A percentile compares a stretch with the other conserved stretches of the same genome.
These are phyloP conservation scores for Nephrotoma appendiculata DNA, from an alignment of 2,888 invertebrate genomes.

Conservation along the genomic window DNA sequence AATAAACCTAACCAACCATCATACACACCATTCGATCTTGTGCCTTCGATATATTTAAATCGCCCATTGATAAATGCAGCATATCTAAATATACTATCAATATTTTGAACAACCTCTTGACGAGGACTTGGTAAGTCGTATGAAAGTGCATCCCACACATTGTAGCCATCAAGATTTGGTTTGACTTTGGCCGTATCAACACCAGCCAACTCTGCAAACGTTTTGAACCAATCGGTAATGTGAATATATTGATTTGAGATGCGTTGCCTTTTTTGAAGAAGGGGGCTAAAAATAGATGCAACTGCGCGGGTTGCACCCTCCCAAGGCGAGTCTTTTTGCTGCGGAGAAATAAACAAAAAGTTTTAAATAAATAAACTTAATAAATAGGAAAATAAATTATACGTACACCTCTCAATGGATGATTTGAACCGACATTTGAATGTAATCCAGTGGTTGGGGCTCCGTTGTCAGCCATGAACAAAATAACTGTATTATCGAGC, in stretches of 20 bases:
- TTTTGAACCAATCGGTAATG: slow-evolving; percentile 73
- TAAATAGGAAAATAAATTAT: background rate
- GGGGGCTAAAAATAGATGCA: slow-evolving; percentile 60
- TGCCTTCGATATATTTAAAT: slow-evolving; percentile 22
- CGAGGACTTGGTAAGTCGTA: slow-evolving; percentile 33
- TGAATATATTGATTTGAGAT: slow-evolving; percentile 55
- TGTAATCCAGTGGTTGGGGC: slow-evolving; percentile 59
- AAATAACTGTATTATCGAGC: slow-evolving; percentile 65
- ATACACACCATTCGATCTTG: too few relatives aligned
- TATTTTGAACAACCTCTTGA: slow-evolving; percentile 51
- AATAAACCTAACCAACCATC: too few relatives aligned
- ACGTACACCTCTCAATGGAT: slow-evolving; percentile 56
- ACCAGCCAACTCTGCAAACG: slow-evolving; percentile 35
- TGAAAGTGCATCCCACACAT: slow-evolving; percentile 51
- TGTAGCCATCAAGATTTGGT: slow-evolving; percentile 36
- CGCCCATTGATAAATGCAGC: slow-evolving; percentile 18
- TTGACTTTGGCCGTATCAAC: slow-evolving; percentile 21
- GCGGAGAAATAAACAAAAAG: background rate
- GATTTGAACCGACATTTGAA: slow-evolving; percentile 62
- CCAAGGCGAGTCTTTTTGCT: slow-evolving; percentile 57
- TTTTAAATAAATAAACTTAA: background rate
- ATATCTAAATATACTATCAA: slow-evolving; percentile 43
- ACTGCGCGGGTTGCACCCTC: slow-evolving; percentile 73
- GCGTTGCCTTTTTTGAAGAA: slow-evolving; percentile 35
- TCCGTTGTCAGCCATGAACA: slow-evolving; percentile 83